Conservation (phyloP, 2,888 invertebrate species). For the Hirtodrosophila cameraria region DNA sequence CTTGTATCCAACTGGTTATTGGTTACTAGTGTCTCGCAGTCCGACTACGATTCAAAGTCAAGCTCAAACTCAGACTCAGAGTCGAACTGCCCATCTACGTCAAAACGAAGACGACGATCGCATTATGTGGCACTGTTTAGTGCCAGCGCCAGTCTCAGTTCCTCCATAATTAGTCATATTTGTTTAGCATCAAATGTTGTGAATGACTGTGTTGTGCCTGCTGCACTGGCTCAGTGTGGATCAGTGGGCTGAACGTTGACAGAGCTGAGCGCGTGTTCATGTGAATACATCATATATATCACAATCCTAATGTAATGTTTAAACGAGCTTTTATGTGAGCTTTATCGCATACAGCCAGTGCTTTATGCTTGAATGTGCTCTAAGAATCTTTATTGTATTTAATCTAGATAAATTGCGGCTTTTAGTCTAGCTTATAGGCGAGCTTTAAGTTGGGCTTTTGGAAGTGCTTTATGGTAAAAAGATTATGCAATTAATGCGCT, state of each 20-base stretch:
- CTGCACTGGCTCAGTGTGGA: constrained; percentile 40
- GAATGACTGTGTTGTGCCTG: constrained; percentile 67
- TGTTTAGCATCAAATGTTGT: constrained; percentile 78
- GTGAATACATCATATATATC: not conserved
- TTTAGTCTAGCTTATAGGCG: too few relatives aligned
- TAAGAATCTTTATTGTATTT: too few relatives aligned
- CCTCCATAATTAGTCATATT: constrained; percentile 79
- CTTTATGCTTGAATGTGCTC: too few relatives aligned
- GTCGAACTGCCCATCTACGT: constrained; percentile 67
- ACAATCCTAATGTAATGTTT: not conserved
- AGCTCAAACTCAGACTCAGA: constrained; percentile 21
- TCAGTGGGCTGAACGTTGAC: constrained; percentile 22
- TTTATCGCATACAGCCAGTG: too few relatives aligned
- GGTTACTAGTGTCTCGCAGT: constrained; percentile 27
- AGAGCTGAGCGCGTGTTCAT: constrained; percentile 30
- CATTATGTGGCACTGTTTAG: constrained; percentile 79
- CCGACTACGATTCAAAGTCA: constrained; percentile 18
- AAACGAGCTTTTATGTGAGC: too few relatives aligned
- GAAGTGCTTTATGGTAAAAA: too few relatives aligned
- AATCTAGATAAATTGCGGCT: too few relatives aligned
- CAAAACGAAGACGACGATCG: constrained; percentile 75
- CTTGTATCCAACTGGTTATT: constrained; percentile 47
- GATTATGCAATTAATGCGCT: too few relatives aligned
- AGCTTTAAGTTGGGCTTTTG: too few relatives aligned
- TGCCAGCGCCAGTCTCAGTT: constrained; percentile 64